These are phyloP conservation scores for Dendrolimus kikuchii DNA, from an alignment of 1,140 invertebrate genomes.

Conservation along the genomic window DNA sequence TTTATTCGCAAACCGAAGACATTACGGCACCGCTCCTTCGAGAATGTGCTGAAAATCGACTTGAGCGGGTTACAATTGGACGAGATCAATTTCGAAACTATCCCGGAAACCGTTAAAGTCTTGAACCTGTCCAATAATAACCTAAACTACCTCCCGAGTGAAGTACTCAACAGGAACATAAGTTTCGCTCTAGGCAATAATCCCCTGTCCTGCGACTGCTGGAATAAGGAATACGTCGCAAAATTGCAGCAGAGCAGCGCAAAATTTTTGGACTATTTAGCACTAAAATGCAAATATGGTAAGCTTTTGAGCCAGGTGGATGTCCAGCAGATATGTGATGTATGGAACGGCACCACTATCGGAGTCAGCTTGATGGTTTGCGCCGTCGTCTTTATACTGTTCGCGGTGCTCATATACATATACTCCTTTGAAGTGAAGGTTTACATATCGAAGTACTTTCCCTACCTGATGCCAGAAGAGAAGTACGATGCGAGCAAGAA, in stretches of 20 bases:
- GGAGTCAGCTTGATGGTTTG: background rate
- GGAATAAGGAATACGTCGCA: slow-evolving; percentile 7
- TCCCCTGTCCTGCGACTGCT: slow-evolving; percentile 16
- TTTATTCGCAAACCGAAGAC: too few relatives aligned
- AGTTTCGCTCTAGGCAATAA: too few relatives aligned
- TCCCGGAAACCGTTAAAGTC: too few relatives aligned
- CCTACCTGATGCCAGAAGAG: background rate
- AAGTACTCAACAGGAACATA: too few relatives aligned
- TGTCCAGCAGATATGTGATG: background rate
- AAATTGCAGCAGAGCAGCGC: slow-evolving; percentile 5
- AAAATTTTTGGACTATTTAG: background rate
- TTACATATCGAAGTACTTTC: background rate
- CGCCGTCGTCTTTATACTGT: background rate
- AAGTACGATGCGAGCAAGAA: background rate
- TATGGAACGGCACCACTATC: background rate
- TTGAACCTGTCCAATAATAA: too few relatives aligned
- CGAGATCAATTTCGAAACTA: too few relatives aligned
- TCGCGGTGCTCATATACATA: background rate
- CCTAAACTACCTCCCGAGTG: too few relatives aligned
- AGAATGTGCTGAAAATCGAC: too few relatives aligned
- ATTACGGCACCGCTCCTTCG: too few relatives aligned
- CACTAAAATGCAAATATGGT: background rate
- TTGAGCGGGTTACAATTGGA: too few relatives aligned
- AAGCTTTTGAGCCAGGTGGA: background rate
- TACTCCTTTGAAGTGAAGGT: background rate